phyloP scores from a whole-genome alignment of 2,797 vertebrate genomes.

The Phrynocephalus guinanensis region DNA sequence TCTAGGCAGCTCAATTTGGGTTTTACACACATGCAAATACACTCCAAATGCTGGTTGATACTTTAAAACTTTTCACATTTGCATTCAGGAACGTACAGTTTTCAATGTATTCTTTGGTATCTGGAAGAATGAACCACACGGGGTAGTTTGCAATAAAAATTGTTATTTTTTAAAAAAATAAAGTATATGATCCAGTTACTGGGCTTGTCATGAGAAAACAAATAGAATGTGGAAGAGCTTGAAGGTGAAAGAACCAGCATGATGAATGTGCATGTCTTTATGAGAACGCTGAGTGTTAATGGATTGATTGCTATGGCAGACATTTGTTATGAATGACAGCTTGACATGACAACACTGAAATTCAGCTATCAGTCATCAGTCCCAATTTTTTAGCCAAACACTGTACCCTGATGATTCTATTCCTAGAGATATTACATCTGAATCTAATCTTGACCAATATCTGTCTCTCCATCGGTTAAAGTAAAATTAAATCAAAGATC shows the following conservation, averaged over 20 bases:
- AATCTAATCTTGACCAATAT: background rate
- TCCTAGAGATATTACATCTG: background rate
- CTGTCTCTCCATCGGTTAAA: background rate
- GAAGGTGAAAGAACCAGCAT: background rate
- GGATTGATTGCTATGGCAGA: conserved; percentile 1
- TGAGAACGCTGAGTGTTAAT: conserved; percentile 3
- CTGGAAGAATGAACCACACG: background rate
- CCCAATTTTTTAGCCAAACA: background rate
- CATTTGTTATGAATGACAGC: conserved; percentile 4
- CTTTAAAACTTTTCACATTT: background rate
- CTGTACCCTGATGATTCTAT: background rate
- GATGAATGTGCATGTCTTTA: background rate
- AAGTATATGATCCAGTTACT: background rate
- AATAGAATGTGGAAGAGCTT: background rate
- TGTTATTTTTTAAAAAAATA: background rate
- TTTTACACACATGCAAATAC: too few relatives aligned
- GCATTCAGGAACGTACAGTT: background rate
- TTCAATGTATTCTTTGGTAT: conserved; percentile 1
- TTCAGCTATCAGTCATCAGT: background rate
- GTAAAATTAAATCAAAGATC: background rate
- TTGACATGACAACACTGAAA: background rate
- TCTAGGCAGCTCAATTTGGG: too few relatives aligned
- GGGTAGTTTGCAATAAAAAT: background rate
- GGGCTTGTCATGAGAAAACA: conserved; percentile 3
- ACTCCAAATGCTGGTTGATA: background rate